These are phyloP conservation scores for Tachina fera DNA, from an alignment of 2,888 invertebrate genomes.

Conservation along the genomic window DNA sequence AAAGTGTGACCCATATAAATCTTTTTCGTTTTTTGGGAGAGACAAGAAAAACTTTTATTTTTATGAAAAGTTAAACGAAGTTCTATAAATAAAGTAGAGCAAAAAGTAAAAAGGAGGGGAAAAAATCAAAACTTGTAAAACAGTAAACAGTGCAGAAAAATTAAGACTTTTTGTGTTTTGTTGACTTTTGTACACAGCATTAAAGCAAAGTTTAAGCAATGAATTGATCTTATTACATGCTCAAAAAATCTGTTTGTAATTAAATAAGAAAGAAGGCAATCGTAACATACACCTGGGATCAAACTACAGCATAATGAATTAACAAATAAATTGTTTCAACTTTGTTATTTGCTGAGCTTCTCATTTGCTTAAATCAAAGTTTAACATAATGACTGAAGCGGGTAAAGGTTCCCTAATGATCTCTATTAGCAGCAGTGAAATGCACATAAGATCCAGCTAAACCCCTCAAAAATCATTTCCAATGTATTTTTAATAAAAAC, in stretches of 20 bases:
- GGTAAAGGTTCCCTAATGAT: no score
- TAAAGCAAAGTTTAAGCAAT: background rate
- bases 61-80: conserved; percentile 47
- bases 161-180: background rate
- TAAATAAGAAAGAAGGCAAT: no score
- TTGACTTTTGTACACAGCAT: background rate
- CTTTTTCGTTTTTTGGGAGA: conserved; percentile 15
- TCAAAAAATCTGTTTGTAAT: background rate
- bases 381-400: no score
- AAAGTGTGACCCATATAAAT: conserved; percentile 36
- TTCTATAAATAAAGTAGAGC: conserved; percentile 17
- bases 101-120: background rate
- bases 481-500: no score
- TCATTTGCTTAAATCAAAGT: no score
- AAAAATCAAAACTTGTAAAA: conserved; percentile 19
- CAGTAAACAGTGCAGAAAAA: background rate
- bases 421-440: no score
- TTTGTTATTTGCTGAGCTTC: no score
- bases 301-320: no score
- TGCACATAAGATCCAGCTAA: no score
- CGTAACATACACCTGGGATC: no score
- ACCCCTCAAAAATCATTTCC: no score
- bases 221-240: background rate
- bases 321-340: no score
- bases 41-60: conserved; percentile 49